These are phyloP conservation scores for Drosophila tripunctata DNA, from an alignment of 2,888 invertebrate species.

Conservation along the genomic window DNA sequence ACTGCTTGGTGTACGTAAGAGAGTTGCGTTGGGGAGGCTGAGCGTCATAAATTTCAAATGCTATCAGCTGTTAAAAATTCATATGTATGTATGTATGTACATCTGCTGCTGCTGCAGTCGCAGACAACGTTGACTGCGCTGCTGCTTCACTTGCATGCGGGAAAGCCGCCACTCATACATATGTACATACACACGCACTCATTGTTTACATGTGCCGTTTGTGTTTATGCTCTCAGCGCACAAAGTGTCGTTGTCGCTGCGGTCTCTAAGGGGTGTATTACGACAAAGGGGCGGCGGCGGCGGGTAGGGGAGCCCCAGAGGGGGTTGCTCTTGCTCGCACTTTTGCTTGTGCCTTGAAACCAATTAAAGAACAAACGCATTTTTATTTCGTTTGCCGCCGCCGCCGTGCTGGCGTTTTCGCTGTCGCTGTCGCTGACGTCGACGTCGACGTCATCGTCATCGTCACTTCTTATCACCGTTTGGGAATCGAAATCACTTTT, in stretches of 20 bases:
- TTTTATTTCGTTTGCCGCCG: constrained; percentile 35
- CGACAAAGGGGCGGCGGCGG: not conserved
- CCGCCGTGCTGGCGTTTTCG: constrained; percentile 18
- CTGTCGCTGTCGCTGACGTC: constrained; percentile 17
- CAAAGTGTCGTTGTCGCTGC: constrained; percentile 43
- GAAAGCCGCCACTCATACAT: constrained; percentile 26
- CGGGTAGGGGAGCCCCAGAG: constrained; percentile 18
- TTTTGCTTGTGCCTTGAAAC: constrained; percentile 30
- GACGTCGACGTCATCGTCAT: constrained; percentile 30
- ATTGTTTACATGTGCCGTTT: constrained; percentile 7
- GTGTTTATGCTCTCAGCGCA: constrained; percentile 34
- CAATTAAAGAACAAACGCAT: constrained; percentile 66
- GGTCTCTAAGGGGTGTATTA: constrained; percentile 37
- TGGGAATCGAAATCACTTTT: constrained; percentile 53
- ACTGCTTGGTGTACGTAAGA: constrained; percentile 1
- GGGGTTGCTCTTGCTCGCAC: constrained; percentile 32
- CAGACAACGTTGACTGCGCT: constrained; percentile 25
- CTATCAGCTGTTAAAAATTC: constrained; percentile 71
- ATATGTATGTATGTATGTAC: constrained; percentile 29
- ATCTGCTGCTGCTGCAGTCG: constrained; percentile 31
- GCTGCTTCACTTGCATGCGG: constrained; percentile 43
- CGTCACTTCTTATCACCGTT: constrained; percentile 38
- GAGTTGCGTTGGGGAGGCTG: constrained; percentile 12
- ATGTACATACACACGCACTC: not conserved
- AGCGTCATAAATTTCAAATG: constrained; percentile 67